Evolutionary conservation across 2,888 invertebrate species (phyloP), one percentile per base, ranked within the genome.

Genomic region (Megamerina dolium): DNA sequence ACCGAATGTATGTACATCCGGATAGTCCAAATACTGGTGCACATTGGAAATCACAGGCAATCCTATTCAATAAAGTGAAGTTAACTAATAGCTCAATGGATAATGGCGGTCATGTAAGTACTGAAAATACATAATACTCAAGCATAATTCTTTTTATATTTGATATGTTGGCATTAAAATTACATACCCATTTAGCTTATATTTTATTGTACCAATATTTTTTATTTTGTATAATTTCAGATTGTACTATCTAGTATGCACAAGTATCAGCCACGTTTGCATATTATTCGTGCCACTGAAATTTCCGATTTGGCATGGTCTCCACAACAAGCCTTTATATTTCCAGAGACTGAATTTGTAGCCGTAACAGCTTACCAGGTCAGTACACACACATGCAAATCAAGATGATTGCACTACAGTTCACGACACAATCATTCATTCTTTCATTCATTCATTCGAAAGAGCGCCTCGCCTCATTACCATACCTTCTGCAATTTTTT

Each of bases 301-400:
- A 76, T 78, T 0, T 74, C 77, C 2, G 79, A 83, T 32, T 70
- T 84, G 33, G 80, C 82, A 20, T 88, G 85, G 80, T 81, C 83
- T 33, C 80, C 81, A 1, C 78, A 81, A 43, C 77, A 79, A 17
- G 74, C 78, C 32, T 82, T 85, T 65, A 73, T 76, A 14, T 89
- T 90, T 67, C 77, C 79, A 0, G 87, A 89, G 68, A 89, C 90
- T 0, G 85, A 89, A 66, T 96, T 96, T 74, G 89, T 96, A 38
- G 96, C 95, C 8, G 96, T 97, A 34, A 96, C 96, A 1, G 96
- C 96, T 41, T 96, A 96, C 72, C 94, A 94, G 81, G 87, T 87
- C 16, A 16, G 13, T 31, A 31, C 6, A 31, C 16, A 27, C 3
- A n/a, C 4, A 27, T 27, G 27, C 27, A 27, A 27, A 27, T 27